Percentiles rank a stretch among this genome's conserved stretches.
phyloP scores from a whole-genome alignment of 1,140 invertebrate genomes.

The Planococcus citri region DNA sequence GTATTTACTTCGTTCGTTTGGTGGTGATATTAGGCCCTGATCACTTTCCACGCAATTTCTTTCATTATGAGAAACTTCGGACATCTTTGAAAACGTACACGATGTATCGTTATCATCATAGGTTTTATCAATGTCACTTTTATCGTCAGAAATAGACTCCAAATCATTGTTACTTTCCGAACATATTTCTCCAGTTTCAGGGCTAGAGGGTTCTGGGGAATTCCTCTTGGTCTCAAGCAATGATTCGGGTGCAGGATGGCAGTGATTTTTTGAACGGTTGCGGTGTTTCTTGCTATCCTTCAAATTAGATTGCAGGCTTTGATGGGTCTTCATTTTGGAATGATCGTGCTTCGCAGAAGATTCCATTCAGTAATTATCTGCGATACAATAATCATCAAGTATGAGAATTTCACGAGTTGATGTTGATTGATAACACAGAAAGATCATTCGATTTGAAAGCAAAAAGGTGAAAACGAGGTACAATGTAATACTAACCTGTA shows the following conservation, averaged over 20 bases:
- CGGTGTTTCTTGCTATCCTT: no score
- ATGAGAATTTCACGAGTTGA: no score
- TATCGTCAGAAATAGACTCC: neutral
- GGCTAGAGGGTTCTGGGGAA: neutral
- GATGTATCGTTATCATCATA: neutral
- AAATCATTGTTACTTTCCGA: neutral
- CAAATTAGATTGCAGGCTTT: no score
- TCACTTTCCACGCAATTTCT: neutral
- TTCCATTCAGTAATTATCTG: no score
- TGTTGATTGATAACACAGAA: no score
- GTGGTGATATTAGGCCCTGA: neutral
- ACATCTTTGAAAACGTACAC: neutral
- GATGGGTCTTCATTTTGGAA: no score
- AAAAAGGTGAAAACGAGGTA: neutral
- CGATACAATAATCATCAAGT: no score
- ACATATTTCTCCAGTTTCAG: constrained; percentile 14
- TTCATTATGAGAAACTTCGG: neutral
- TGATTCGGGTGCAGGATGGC: neutral
- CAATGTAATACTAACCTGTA: neutral
- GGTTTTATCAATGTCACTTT: neutral
- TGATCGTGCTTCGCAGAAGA: no score
- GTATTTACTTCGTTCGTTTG: neutral
- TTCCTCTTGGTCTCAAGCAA: neutral
- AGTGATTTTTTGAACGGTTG: neutral
- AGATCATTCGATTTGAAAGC: no score